phyloP scores from a whole-genome alignment of 2,888 invertebrate genomes.

The Azorinus chamasolen region DNA sequence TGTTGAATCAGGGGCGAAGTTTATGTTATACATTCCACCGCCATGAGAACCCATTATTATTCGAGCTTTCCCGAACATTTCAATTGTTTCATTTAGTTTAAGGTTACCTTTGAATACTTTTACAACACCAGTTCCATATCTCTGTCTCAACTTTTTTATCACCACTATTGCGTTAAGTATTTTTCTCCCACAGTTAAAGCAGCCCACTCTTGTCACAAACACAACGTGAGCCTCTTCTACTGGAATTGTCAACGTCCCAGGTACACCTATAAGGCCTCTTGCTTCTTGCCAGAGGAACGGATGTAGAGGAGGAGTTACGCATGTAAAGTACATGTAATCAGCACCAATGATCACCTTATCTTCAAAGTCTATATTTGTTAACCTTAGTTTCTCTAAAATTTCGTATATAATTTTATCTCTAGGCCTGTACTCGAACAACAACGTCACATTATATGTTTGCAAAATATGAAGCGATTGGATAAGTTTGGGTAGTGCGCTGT shows the following conservation, averaged over 20 bases:
- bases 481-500: slow-evolving; percentile 37
- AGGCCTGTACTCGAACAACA: not conserved
- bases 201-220: slow-evolving; percentile 15
- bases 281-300: slow-evolving; percentile 33
- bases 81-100: slow-evolving; percentile 5
- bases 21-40: slow-evolving; percentile 29
- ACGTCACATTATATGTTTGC: not conserved
- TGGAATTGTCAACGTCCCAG: not conserved
- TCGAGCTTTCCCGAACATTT: slow-evolving; percentile 16
- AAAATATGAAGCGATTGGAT: slow-evolving; percentile 24
- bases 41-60: slow-evolving; percentile 29
- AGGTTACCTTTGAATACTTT: slow-evolving; percentile 17
- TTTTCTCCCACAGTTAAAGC: slow-evolving; percentile 25
- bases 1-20: slow-evolving; percentile 14
- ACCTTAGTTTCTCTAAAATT: slow-evolving; percentile 23
- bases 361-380: slow-evolving; percentile 19
- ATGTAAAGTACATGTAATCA: slow-evolving; percentile 19
- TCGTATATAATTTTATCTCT: slow-evolving; percentile 30
- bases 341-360: slow-evolving; percentile 6
- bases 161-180: slow-evolving; percentile 13
- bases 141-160: not conserved
- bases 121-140: slow-evolving; percentile 4
- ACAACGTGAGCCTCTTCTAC: slow-evolving; percentile 12
- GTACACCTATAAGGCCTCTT: slow-evolving; percentile 8
- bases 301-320: slow-evolving; percentile 39